A percentile compares a stretch with the other conserved stretches of the same genome.
phyloP scores from a whole-genome alignment of 2,888 invertebrate species.

The Bembecia ichneumoniformis region DNA sequence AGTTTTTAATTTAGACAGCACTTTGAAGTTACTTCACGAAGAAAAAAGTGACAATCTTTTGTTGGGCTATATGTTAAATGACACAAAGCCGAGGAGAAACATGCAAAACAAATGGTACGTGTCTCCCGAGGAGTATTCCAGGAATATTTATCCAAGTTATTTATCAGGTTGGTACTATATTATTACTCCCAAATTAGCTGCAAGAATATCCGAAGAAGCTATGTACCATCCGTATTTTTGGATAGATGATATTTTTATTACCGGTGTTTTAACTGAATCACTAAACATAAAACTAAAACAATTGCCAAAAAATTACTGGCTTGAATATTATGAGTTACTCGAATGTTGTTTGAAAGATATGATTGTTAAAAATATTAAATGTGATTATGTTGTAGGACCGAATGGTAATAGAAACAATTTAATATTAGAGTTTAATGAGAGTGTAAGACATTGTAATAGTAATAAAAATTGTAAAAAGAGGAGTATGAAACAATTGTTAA shows the following conservation, averaged over 20 bases:
- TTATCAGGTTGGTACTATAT: slow-evolving; percentile 89
- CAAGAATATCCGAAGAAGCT: slow-evolving; percentile 69
- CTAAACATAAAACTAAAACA: slow-evolving; percentile 71
- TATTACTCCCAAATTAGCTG: slow-evolving; percentile 77
- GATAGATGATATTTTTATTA: slow-evolving; percentile 92
- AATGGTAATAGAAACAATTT: slow-evolving; percentile 82
- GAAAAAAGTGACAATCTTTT: slow-evolving; percentile 34
- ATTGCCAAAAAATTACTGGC: slow-evolving; percentile 73
- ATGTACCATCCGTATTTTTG: slow-evolving; percentile 81
- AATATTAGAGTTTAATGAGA: slow-evolving; percentile 76
- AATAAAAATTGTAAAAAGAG: slow-evolving; percentile 65
- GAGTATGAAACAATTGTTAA: slow-evolving; percentile 53
- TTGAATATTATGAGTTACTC: slow-evolving; percentile 79
- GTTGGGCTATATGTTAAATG: slow-evolving; percentile 78
- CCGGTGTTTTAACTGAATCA: slow-evolving; percentile 80
- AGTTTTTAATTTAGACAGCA: slow-evolving; percentile 77
- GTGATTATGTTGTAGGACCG: slow-evolving; percentile 81
- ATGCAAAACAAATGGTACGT: slow-evolving; percentile 87
- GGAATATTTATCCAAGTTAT: slow-evolving; percentile 78
- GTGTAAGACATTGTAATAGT: slow-evolving; percentile 72
- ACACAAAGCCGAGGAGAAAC: slow-evolving; percentile 76
- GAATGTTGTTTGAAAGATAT: slow-evolving; percentile 81
- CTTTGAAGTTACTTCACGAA: slow-evolving; percentile 24
- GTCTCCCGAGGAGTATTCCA: slow-evolving; percentile 74
- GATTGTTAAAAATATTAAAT: slow-evolving; percentile 68